Conservation (phyloP, 2,888 invertebrate genomes). For the Rugalucina vietnamica region DNA sequence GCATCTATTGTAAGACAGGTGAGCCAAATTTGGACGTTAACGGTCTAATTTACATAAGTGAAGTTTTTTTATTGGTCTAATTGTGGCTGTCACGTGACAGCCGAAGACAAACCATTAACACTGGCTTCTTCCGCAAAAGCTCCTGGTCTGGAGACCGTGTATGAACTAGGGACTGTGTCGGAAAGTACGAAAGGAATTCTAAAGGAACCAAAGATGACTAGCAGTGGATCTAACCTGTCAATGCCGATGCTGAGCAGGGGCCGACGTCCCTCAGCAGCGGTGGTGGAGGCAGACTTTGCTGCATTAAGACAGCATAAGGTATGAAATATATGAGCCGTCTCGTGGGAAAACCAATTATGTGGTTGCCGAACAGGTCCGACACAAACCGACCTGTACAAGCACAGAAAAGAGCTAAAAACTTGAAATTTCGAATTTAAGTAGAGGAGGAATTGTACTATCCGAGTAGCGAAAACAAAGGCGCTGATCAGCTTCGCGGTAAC, state of each 20-base stretch:
- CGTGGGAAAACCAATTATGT: too few relatives aligned
- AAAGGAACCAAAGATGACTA: constrained; percentile 16
- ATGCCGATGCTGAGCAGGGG: constrained; percentile 75
- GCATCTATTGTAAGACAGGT: neutral
- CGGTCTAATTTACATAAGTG: neutral
- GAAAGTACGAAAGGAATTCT: neutral
- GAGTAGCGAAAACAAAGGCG: too few relatives aligned
- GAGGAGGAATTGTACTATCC: too few relatives aligned
- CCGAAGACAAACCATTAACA: constrained; percentile 21
- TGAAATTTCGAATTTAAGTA: too few relatives aligned
- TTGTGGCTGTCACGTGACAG: constrained; percentile 34
- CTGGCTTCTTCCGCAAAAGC: constrained; percentile 60
- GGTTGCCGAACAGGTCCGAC: too few relatives aligned
- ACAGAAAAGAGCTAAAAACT: too few relatives aligned
- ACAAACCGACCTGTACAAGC: too few relatives aligned
- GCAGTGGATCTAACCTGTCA: constrained; percentile 22
- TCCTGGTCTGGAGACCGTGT: constrained; percentile 56
- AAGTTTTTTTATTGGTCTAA: constrained; percentile 2
- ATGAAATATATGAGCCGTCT: too few relatives aligned
- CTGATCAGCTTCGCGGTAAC: too few relatives aligned
- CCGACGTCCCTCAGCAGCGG: constrained; percentile 77
- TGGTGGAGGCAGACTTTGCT: constrained; percentile 74
- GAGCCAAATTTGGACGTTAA: neutral
- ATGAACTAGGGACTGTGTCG: constrained; percentile 37
- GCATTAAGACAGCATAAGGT: constrained; percentile 58